These are phyloP conservation scores for Vollenhovia emeryi DNA, from an alignment of 1,140 invertebrate genomes.

Conservation along the genomic window DNA sequence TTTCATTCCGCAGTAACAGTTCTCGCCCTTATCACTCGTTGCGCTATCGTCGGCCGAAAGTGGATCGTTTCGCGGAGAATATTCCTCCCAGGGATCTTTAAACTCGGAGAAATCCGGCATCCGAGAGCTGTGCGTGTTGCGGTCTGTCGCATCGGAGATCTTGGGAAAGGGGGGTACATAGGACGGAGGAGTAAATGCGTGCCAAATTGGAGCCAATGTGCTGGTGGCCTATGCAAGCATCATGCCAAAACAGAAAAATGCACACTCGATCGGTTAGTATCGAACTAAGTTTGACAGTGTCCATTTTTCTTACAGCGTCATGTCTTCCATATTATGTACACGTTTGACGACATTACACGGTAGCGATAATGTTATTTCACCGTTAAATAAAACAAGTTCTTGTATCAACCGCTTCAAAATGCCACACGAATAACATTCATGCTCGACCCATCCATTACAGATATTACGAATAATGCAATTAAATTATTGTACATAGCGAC, in stretches of 20 bases:
- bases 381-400: neutral
- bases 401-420: constrained; percentile 29
- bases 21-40: neutral
- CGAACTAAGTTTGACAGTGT: constrained; percentile 74
- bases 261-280: constrained; percentile 80
- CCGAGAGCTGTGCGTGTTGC: constrained; percentile 49
- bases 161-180: constrained; percentile 55
- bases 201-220: constrained; percentile 83
- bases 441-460: constrained; percentile 51
- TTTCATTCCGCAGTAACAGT: neutral
- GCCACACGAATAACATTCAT: constrained; percentile 63
- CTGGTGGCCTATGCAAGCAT: constrained; percentile 83
- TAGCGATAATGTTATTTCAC: neutral
- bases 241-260: constrained; percentile 82
- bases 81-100: constrained; percentile 87
- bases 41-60: constrained; percentile 12
- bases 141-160: constrained; percentile 39
- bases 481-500: neutral
- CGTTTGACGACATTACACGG: constrained; percentile 3
- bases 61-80: constrained; percentile 69
- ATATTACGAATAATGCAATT: constrained; percentile 21
- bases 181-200: constrained; percentile 74
- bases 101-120: constrained; percentile 83
- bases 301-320: constrained; percentile 69
- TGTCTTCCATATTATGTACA: constrained; percentile 9